These are phyloP conservation scores for Coturnix japonica DNA, from an alignment of 2,113 vertebrate genomes.

Conservation along the genomic window DNA sequence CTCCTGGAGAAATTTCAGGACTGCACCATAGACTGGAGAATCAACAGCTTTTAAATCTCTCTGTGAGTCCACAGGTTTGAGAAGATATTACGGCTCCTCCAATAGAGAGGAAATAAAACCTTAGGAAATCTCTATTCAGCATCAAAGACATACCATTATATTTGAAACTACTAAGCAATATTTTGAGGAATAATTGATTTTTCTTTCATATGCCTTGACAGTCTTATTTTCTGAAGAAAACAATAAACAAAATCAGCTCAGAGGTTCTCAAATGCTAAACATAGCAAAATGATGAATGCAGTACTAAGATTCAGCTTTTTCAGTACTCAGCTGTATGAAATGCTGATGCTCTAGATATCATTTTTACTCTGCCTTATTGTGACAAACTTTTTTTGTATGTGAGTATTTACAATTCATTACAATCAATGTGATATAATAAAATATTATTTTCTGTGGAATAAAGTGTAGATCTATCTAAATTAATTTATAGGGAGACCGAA, in stretches of 20 bases:
- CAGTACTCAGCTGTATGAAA: not conserved
- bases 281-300: not conserved
- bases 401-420: not conserved
- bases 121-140: not conserved
- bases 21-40: not conserved
- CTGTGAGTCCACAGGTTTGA: not conserved
- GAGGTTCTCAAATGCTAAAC: not conserved
- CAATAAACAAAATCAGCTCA: not conserved
- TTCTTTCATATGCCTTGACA: not conserved
- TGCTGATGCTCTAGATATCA: not conserved
- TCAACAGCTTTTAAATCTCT: not conserved
- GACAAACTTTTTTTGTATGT: not conserved
- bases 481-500: not conserved
- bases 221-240: not conserved
- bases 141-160: not conserved
- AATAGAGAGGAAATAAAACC: not conserved
- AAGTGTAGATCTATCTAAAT: not conserved
- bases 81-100: not conserved
- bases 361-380: not conserved
- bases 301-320: not conserved
- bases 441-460: not conserved
- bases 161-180: not conserved
- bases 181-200: not conserved
- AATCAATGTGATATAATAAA: not conserved
- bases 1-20: not conserved